These are phyloP conservation scores for Poeciliopsis prolifica DNA, from an alignment of 2,113 vertebrate species.

Conservation along the genomic window DNA sequence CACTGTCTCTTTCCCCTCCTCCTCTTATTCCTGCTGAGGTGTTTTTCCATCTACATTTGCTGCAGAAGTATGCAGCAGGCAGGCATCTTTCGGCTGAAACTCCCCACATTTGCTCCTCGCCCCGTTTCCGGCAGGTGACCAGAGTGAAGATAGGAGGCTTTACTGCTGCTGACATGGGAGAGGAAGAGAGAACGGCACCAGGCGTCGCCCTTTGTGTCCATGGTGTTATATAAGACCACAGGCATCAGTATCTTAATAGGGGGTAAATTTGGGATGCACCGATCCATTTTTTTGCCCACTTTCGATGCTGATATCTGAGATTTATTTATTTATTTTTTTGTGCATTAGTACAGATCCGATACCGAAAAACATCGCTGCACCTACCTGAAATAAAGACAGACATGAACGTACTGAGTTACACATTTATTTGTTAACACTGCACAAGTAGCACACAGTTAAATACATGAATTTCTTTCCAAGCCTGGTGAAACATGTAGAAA, in stretches of 20 bases:
- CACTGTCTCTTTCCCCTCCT: background rate
- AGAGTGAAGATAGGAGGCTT: conserved; percentile 5
- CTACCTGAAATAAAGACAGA: too few relatives aligned
- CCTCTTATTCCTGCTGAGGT: conserved; percentile 27
- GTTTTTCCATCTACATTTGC: conserved; percentile 34
- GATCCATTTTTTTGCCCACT: background rate
- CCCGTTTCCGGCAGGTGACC: conserved; percentile 8
- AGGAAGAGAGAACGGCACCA: background rate
- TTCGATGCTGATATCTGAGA: too few relatives aligned
- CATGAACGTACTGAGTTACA: too few relatives aligned
- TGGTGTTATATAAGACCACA: too few relatives aligned
- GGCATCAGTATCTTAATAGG: background rate
- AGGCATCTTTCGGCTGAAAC: conserved; percentile 12
- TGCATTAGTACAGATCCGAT: too few relatives aligned
- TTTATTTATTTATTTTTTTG: too few relatives aligned
- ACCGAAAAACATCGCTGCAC: too few relatives aligned
- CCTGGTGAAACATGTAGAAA: too few relatives aligned
- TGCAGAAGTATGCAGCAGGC: conserved; percentile 43
- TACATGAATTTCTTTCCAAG: too few relatives aligned
- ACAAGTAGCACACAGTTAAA: too few relatives aligned
- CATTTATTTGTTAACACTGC: too few relatives aligned
- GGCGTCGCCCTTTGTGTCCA: background rate
- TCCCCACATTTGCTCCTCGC: conserved; percentile 25
- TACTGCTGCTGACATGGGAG: background rate
- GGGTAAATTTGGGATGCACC: background rate